Conservation (phyloP, 2,888 invertebrate genomes). For the Acronicta alni region DNA sequence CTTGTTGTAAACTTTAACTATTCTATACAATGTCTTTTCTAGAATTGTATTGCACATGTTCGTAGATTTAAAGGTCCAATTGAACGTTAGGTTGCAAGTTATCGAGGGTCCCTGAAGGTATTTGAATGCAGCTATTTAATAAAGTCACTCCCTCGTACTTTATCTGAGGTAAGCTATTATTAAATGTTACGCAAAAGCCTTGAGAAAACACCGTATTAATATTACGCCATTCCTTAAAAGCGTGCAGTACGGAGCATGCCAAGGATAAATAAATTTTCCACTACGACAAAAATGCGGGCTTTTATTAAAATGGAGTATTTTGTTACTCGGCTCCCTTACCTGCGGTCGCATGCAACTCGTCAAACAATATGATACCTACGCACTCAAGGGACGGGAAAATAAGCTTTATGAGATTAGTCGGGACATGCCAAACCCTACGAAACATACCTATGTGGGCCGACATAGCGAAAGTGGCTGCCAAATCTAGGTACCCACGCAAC, state of each 20-base stretch:
- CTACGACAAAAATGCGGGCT: slow-evolving; percentile 1
- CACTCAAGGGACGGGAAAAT: slow-evolving; percentile 64
- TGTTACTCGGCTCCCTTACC: slow-evolving; percentile 38
- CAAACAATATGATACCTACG: slow-evolving; percentile 60
- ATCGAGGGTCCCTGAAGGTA: too few relatives aligned
- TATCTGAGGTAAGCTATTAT: too few relatives aligned
- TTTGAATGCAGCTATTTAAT: too few relatives aligned
- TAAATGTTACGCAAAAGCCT: too few relatives aligned
- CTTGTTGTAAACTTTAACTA: too few relatives aligned
- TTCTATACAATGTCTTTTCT: too few relatives aligned
- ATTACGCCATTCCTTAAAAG: background rate
- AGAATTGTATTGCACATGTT: too few relatives aligned
- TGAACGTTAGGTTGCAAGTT: too few relatives aligned
- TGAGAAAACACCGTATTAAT: background rate
- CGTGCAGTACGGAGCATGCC: background rate
- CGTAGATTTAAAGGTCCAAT: too few relatives aligned
- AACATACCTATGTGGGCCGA: slow-evolving; percentile 43
- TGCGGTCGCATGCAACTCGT: slow-evolving; percentile 59
- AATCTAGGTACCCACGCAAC: slow-evolving; percentile 33
- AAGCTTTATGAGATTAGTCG: slow-evolving; percentile 76
- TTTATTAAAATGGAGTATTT: slow-evolving; percentile 11
- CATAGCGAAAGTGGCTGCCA: slow-evolving; percentile 29
- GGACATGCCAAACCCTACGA: slow-evolving; percentile 55
- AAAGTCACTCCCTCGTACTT: too few relatives aligned
- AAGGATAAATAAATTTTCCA: background rate